Base-by-base conservation (phyloP, 2,113 vertebrate species). In the Marmota monax region DNA sequence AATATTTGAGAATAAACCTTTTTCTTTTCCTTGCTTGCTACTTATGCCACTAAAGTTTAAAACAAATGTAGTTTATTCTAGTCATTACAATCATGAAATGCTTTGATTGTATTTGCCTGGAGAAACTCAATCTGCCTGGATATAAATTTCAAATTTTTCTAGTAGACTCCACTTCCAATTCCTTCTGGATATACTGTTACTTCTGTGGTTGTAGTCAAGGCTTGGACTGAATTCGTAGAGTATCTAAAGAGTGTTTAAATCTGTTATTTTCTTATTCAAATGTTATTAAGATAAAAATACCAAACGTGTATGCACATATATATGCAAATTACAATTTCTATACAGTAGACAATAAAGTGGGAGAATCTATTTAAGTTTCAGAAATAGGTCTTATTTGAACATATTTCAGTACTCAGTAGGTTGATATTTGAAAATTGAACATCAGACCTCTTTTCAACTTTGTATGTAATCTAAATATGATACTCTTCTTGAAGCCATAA, bases 361-460 rank as follows among this genome's bases (percentile, higher is more conserved):
- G 5, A 37, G 67, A 73, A 84, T 82, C 89, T 77, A 63, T 78
- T 79, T 65, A 69, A 89, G 29, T 89, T 93, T 86, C 25, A 73
- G 84, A 84, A 83, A 53, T 95, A 76, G 61, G 69, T 10, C 20
- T 89, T 89, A 77, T 51, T 17, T 85, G 94, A 77, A 7, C 4
- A 85, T 22, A 93, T 79, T 95, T 96, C 29, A 72, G 58, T 92
- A 90, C 18, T 79, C 32, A 86, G 1, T 79, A 87, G 20, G 32
- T 56, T 79, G 70, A 72, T 12, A 94, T 48, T 61, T 70, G 53
- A 93, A 93, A 97, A 84, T 63, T 20, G 93, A 73, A 18, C 92
- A 20, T 88, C 53, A 95, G 37, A 53, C 39, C 14, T 85, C 0
- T 76, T 96, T 95, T 70, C 56, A 89, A 56, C 48, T 88, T 83